phyloP scores from a whole-genome alignment of 1,140 invertebrate species.

The Pissodes strobi region DNA sequence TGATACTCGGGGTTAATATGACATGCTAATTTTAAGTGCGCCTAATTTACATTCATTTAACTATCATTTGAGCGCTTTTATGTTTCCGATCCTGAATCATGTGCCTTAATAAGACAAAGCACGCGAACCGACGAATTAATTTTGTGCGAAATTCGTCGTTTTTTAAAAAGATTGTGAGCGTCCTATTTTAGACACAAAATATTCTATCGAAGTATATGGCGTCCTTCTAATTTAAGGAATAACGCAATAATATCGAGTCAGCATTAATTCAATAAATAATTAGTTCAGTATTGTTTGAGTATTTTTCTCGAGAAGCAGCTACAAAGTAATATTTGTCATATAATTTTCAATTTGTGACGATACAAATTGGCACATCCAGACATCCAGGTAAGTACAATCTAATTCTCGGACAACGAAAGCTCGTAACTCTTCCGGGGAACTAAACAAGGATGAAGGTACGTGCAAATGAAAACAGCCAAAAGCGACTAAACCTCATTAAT shows the following conservation, averaged over 20 bases:
- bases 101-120: slow-evolving; percentile 27
- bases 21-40: slow-evolving; percentile 42
- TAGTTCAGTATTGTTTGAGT: too few relatives aligned
- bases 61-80: slow-evolving; percentile 39
- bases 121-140: slow-evolving; percentile 20
- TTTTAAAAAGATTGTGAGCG: too few relatives aligned
- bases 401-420: neutral
- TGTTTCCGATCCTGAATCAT: slow-evolving; percentile 36
- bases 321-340: too few relatives aligned
- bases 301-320: too few relatives aligned
- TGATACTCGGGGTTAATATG: slow-evolving; percentile 40
- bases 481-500: slow-evolving; percentile 33
- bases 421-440: slow-evolving; percentile 5
- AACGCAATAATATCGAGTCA: too few relatives aligned
- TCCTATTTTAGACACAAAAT: too few relatives aligned
- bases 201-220: too few relatives aligned
- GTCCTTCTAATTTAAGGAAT: too few relatives aligned
- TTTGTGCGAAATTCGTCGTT: neutral
- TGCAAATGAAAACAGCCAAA: slow-evolving; percentile 22
- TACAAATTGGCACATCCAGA: too few relatives aligned
- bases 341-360: too few relatives aligned
- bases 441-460: slow-evolving; percentile 12
- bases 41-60: slow-evolving; percentile 45
- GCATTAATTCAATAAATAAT: too few relatives aligned
- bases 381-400: too few relatives aligned